Percentiles rank a stretch among this genome's conserved stretches.
Evolutionary conservation across 2,113 vertebrate genomes (phyloP).

Genomic region (Neofelis nebulosa): DNA sequence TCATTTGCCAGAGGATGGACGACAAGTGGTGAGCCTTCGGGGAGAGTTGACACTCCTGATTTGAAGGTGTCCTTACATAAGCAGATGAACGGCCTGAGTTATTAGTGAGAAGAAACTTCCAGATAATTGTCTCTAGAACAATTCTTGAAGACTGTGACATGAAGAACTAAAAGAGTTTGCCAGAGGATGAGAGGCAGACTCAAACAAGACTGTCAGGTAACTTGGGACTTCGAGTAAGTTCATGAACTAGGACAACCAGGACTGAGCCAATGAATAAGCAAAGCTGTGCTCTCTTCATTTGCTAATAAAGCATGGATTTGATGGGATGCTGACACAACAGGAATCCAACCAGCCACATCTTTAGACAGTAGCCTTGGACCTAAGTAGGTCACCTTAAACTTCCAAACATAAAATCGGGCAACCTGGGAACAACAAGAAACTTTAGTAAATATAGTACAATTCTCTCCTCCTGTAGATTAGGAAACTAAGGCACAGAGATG

Average conservation of each 20-base stretch:
- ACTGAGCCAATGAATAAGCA: neutral
- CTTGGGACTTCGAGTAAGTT: neutral
- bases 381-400: neutral
- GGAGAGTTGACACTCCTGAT: neutral
- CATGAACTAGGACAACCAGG: neutral
- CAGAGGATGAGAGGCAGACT: neutral
- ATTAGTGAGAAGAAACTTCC: neutral
- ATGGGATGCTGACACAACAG: neutral
- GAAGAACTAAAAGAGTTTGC: neutral
- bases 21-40: neutral
- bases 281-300: neutral
- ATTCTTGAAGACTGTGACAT: neutral
- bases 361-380: neutral
- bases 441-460: neutral
- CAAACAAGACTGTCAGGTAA: neutral
- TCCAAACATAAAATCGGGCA: conserved; percentile 21
- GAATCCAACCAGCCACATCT: neutral
- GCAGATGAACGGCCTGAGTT: neutral
- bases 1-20: neutral
- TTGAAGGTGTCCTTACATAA: neutral
- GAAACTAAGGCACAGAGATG: neutral
- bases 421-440: neutral
- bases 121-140: neutral
- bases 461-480: neutral
- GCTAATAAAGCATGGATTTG: neutral